Base-by-base conservation (phyloP, 2,113 vertebrate genomes). In the Regulus satrapa region DNA sequence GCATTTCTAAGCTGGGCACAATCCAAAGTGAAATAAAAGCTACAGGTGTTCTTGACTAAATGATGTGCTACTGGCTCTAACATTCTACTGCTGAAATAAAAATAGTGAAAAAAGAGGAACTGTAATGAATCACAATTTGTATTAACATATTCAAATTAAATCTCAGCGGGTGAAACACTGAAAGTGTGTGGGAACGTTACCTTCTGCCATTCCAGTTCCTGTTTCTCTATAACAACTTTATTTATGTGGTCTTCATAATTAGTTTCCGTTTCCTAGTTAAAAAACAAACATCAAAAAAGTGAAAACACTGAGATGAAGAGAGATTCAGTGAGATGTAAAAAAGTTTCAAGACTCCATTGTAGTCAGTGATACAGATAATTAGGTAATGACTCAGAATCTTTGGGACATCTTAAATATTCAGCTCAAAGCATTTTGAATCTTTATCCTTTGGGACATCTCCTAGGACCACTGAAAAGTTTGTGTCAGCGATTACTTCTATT, bases 171-270 rank as follows among this genome's bases (percentile, higher is more conserved):
- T 94, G 79, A 74, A 78, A 77, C 31, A 32, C 2, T 74, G 68
- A 92, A 95, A 91, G 5, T 8, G 80, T 34, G 7, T 12, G 82
- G 40, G 10, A 89, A 86, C 82, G 46, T 92, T 94, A 97, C 98
- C 97, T 99, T 99, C 93, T 99, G 98, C 99, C 99, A 99, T 76
- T 98, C 98, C 83, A 99, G 97, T 95, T 99, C 99, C 94, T 99
- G 99, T 54, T 98, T 99, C 95, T 99, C 99, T 97, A 99, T 20
- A 81, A 98, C 98, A 89, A 99, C 98, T 92, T 98, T 99, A 96
- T 96, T 97, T 92, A 99, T 98, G 94, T 99, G 99, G 38, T 98
- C 98, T 97, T 99, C 99, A 95, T 98, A 98, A 58, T 98, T 97
- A 17, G 82, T 95, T 97, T 99, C 98, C 56, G 98, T 97, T 97